Percentiles rank a stretch among this genome's conserved stretches.
Conservation (phyloP, 2,113 vertebrate species). For the Sinocyclocheilus maitianheensis region DNA sequence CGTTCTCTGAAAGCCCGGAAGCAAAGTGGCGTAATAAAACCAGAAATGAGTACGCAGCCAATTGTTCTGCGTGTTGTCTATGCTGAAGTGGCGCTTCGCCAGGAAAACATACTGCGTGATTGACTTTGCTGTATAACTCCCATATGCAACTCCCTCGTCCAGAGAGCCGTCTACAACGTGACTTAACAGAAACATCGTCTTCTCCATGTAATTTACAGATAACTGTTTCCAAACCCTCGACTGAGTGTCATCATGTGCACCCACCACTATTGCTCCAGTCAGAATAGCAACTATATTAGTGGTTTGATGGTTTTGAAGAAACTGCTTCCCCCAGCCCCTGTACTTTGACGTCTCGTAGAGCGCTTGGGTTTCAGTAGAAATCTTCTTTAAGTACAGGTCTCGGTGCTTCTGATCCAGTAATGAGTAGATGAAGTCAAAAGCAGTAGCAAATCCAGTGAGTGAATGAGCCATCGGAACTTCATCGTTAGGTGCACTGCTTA, state of each 20-base stretch:
- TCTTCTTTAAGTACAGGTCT: constrained; percentile 84
- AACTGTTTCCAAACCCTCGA: constrained; percentile 90
- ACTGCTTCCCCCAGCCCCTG: constrained; percentile 92
- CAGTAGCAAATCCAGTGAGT: constrained; percentile 94
- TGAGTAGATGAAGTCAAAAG: constrained; percentile 92
- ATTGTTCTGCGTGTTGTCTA: constrained; percentile 90
- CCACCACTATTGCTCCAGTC: constrained; percentile 87
- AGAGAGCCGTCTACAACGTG: constrained; percentile 92
- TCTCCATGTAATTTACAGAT: constrained; percentile 93
- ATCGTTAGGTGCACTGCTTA: constrained; percentile 89
- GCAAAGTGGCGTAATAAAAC: constrained; percentile 93
- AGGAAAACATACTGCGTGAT: constrained; percentile 93
- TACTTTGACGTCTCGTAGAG: constrained; percentile 91
- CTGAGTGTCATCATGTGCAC: constrained; percentile 75
- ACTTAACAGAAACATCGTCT: constrained; percentile 93
- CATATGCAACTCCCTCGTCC: constrained; percentile 96
- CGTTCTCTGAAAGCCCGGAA: constrained; percentile 94
- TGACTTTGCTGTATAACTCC: constrained; percentile 96
- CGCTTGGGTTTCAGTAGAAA: constrained; percentile 80
- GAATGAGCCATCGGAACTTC: constrained; percentile 94
- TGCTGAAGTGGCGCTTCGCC: constrained; percentile 89
- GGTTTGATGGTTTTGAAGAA: constrained; percentile 94
- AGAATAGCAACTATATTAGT: constrained; percentile 92
- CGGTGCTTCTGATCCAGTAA: constrained; percentile 78
- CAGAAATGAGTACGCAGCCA: constrained; percentile 94